phyloP scores from a whole-genome alignment of 2,113 vertebrate species.

The Syngnathus floridae region DNA sequence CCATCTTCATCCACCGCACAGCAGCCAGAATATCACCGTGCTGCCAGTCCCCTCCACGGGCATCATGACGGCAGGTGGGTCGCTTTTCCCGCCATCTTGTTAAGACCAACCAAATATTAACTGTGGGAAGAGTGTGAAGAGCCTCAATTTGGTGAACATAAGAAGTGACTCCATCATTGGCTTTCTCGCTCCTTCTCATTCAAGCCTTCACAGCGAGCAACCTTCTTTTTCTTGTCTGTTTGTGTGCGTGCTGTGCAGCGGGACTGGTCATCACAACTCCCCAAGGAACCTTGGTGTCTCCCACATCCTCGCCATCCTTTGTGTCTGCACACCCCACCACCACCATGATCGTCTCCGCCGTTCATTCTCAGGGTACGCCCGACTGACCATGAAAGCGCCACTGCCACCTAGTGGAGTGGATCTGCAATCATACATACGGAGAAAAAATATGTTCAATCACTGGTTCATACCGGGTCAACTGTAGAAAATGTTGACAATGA shows the following conservation, averaged over 20 bases:
- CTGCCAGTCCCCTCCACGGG: conserved; percentile 90
- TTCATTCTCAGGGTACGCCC: conserved; percentile 65
- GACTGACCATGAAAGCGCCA: no score
- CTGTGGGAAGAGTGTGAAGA: not conserved
- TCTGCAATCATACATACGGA: no score
- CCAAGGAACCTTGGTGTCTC: conserved; percentile 89
- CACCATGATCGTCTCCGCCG: conserved; percentile 92
- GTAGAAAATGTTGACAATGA: no score
- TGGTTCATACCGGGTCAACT: no score
- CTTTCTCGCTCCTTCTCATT: not conserved
- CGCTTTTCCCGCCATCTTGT: not conserved
- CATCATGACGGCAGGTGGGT: conserved; percentile 91
- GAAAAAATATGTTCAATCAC: no score
- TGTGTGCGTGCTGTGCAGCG: conserved; percentile 63
- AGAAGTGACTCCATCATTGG: not conserved
- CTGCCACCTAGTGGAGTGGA: no score
- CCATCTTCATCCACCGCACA: conserved; percentile 83
- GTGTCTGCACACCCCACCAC: conserved; percentile 81
- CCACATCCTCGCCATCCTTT: conserved; percentile 87
- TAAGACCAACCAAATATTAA: not conserved
- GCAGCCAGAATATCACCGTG: conserved; percentile 92
- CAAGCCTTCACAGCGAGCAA: not conserved
- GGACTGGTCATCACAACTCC: conserved; percentile 95
- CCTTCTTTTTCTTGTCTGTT: conserved; percentile 8
- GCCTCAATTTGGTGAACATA: not conserved